phyloP scores from a whole-genome alignment of 1,140 invertebrate species.

The Nasonia vitripennis region DNA sequence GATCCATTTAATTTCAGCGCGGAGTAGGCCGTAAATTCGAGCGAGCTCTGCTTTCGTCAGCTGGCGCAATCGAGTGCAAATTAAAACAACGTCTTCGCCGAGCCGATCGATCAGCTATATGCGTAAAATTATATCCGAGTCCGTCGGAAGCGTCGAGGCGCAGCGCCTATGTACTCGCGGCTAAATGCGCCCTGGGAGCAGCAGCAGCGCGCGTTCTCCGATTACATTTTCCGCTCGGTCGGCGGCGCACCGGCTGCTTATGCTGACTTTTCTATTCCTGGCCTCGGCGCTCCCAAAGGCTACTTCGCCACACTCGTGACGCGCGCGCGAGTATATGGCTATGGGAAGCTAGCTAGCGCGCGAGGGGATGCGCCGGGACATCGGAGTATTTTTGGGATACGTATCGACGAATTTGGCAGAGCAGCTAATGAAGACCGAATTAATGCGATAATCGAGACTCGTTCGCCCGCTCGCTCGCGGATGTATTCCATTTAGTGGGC shows the following conservation, averaged over 20 bases:
- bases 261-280: constrained; percentile 33
- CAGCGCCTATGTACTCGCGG: neutral
- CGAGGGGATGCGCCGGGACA: neutral
- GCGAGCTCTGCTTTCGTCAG: no score
- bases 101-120: no score
- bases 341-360: neutral
- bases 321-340: neutral
- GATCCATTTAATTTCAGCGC: neutral
- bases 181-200: neutral
- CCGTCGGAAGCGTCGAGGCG: neutral
- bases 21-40: no score
- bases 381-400: neutral
- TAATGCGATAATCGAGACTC: neutral
- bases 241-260: neutral
- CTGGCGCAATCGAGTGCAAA: no score
- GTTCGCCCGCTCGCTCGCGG: neutral
- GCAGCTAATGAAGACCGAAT: neutral
- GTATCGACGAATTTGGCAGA: no score
- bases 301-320: neutral
- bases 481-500: neutral
- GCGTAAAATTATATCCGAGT: neutral
- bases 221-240: constrained; percentile 45
- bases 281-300: constrained; percentile 9
- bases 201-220: constrained; percentile 28
- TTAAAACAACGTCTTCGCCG: no score